Base-by-base conservation (phyloP, 1,140 invertebrate genomes). In the Drosophila auraria region DNA sequence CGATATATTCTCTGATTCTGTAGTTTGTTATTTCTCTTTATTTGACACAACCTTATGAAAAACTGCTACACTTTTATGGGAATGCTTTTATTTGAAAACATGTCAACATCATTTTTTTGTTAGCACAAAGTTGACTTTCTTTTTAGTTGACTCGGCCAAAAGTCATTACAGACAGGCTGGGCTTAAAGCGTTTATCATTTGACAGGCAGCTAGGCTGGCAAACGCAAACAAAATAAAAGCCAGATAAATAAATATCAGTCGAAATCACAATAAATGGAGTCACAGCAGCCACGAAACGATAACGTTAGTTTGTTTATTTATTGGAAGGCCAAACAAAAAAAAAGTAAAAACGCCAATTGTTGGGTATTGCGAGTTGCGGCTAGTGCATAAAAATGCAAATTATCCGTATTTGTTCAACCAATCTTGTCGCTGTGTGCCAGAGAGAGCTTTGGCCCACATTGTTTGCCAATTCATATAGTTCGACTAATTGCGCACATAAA, bases 401-500 rank as follows among this genome's bases (percentile, higher is more conserved):
- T 78, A 78, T 78, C 51, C 44, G 44, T 59, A 78, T 78, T 78
- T 78, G 75, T 78, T 58, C 40, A 78, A 78, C 57, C 64, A 78
- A 78, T 75, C 70, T 75, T 75, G 69, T 36, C 58, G 70, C 57
- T 47, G 14, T 63, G 44, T 53, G 56, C 38, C 36, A 62, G 27
- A 44, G 27, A 44, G 63, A 20, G 44, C 44, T 62, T 71, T 70
- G 60, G 42, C 60, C 53, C 76, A 61, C 47, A 73, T 54, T 68
- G 64, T 69, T 74, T 69, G 57, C 45, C 61, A 66, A 64, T 86
- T 86, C 78, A 56, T 71, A 71, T 77, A 49, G 25, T 25, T 38
- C 54, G 71, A 57, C 71, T 80, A 87, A 87, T 87, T 87, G 76
- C 71, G 51, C 80, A 63, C 66, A 87, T 87, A 87, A 87, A 87